Evolutionary conservation across 2,888 invertebrate genomes (phyloP).

Genomic region (Hirtodrosophila alboralis): DNA sequence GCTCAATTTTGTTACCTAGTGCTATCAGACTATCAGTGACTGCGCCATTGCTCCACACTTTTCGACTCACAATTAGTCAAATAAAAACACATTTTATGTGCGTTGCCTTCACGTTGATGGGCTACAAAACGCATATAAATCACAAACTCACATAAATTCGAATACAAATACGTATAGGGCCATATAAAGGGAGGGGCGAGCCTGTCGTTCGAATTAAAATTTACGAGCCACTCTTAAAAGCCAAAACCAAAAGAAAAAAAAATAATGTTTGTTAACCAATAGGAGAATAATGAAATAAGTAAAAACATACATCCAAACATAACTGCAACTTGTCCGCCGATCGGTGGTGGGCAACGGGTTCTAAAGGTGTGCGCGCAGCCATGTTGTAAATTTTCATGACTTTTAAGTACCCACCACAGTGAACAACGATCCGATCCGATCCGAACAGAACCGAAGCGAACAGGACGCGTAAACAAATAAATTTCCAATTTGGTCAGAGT

Average conservation of each 20-base stretch:
- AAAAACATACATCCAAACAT: slow-evolving; percentile 19
- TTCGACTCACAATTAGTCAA: slow-evolving; percentile 60
- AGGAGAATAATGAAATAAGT: slow-evolving; percentile 42
- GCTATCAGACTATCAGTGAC: slow-evolving; percentile 18
- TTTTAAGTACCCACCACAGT: slow-evolving; percentile 63
- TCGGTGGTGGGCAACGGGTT: slow-evolving; percentile 27
- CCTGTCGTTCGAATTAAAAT: slow-evolving; percentile 77
- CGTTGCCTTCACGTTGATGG: slow-evolving; percentile 56
- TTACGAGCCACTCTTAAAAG: slow-evolving; percentile 80
- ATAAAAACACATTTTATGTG: slow-evolving; percentile 62
- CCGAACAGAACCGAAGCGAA: slow-evolving; percentile 7
- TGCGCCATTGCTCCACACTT: slow-evolving; percentile 58
- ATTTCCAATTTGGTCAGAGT: slow-evolving; percentile 77
- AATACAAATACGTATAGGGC: slow-evolving; percentile 19
- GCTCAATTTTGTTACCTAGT: no score
- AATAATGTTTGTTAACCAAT: slow-evolving; percentile 58
- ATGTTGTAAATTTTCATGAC: slow-evolving; percentile 80
- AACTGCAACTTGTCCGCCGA: slow-evolving; percentile 59
- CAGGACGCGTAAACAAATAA: slow-evolving; percentile 77
- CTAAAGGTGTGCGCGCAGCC: slow-evolving; percentile 53
- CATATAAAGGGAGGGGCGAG: slow-evolving; percentile 54
- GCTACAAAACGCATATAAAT: slow-evolving; percentile 80
- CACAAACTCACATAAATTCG: slow-evolving; percentile 75
- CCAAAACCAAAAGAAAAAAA: slow-evolving; percentile 59
- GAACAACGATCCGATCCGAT: slow-evolving; percentile 15